Evolutionary conservation across 2,888 invertebrate species (phyloP).

Genomic region (Volucella inanis): DNA sequence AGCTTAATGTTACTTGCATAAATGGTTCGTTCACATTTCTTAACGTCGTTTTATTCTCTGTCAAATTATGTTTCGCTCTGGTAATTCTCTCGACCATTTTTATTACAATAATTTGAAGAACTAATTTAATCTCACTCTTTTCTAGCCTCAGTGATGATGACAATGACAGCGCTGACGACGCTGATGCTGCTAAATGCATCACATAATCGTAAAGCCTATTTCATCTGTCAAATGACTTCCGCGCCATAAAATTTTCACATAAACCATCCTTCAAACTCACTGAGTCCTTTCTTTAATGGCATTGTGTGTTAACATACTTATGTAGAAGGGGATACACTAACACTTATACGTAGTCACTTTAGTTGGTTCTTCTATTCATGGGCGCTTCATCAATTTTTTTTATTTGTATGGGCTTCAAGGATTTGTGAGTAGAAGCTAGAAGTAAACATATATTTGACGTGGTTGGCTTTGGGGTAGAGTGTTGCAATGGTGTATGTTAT

Average conservation of each 20-base stretch:
- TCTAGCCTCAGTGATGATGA: neutral
- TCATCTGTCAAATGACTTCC: constrained; percentile 48
- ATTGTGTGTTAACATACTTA: constrained; percentile 11
- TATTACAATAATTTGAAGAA: constrained; percentile 11
- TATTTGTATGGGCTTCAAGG: too few species aligned
- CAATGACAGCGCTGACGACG: neutral
- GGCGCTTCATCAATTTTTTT: too few species aligned
- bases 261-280: constrained; percentile 33
- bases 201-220: constrained; percentile 52
- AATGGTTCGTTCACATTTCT: too few species aligned
- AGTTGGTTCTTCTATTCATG: too few species aligned
- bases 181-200: constrained; percentile 15
- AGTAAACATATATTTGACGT: too few species aligned
- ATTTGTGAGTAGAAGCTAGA: too few species aligned
- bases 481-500: neutral
- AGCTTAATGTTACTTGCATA: too few species aligned
- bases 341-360: too few species aligned
- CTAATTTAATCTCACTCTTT: neutral
- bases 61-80: too few species aligned
- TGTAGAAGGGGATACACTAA: too few species aligned
- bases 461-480: too few species aligned
- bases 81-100: neutral
- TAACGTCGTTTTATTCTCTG: too few species aligned
- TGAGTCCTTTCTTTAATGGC: neutral
- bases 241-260: constrained; percentile 43